Base-by-base conservation (phyloP, 2,888 invertebrate species). In the Drosophila sordidula region DNA sequence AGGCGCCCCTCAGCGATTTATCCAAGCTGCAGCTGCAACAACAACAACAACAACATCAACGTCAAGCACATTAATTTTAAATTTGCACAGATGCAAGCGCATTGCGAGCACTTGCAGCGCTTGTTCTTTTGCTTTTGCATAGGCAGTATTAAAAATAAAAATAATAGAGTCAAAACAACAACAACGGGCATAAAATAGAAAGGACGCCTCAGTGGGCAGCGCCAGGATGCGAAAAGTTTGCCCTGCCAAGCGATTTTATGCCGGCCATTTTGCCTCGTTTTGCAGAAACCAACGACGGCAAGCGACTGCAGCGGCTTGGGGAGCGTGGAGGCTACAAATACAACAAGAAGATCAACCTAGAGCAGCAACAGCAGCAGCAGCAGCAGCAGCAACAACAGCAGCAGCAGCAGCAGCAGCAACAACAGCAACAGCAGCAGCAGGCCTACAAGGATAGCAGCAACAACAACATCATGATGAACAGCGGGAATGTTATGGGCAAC, bases 281-380 rank as follows among this genome's bases (percentile, higher is more conserved):
- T 58, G 32, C 87, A 91, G 94, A 93, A 77, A 93, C 93, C 69
- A 84, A 89, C 38, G 93, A 93, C 85, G 85, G 93, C 58, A 92
- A 93, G 67, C 94, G 95, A 90, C 93, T 95, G 90, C 94, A 94
- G 89, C 93, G 94, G 41, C 94, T 94, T 79, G 92, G 93, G 12
- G 95, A 95, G 81, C 92, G 94, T 51, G 94, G 93, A 87, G 93
- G 83, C 66, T 94, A 81, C 54, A 95, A 95, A 91, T 95, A 95
- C 91, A 94, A 70, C 72, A 83, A 95, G 91, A 94, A 94, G 69
- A 94, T 94, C 18, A 91, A 25, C 56, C 58, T 94, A 72, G 93
- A 94, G 82, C 94, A 88, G 64, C 85, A 90, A 64, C 82, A 90
- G 50, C 80, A 87, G 72, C 83, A 89, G 62, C 80, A 82, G 64